Evolutionary conservation across 2,888 invertebrate genomes (phyloP).

Genomic region (Pantelozetes paolii): DNA sequence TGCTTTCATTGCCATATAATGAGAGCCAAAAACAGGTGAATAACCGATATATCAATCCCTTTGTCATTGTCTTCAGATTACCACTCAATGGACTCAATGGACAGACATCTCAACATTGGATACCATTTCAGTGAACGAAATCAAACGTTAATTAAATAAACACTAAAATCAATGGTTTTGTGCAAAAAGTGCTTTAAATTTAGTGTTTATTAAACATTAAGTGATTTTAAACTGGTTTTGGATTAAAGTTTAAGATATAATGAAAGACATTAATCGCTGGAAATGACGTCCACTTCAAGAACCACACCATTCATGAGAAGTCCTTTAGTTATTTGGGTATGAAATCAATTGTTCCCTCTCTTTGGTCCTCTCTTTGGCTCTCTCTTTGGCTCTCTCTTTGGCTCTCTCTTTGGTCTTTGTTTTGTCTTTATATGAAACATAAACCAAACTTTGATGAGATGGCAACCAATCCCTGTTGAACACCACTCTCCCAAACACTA

Average conservation of each 20-base stretch:
- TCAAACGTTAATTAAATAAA: background rate
- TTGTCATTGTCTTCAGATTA: background rate
- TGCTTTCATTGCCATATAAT: constrained; percentile 21
- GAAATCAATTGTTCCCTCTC: constrained; percentile 25
- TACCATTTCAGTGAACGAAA: background rate
- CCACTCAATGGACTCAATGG: background rate
- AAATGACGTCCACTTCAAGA: constrained; percentile 18
- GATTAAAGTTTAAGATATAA: constrained; percentile 24
- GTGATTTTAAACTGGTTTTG: constrained; percentile 10
- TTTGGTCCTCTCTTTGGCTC: background rate
- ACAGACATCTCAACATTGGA: background rate
- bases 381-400: too few relatives aligned
- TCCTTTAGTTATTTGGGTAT: constrained; percentile 45
- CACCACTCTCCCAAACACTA: background rate
- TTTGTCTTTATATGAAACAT: constrained; percentile 1
- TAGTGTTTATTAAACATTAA: constrained; percentile 7
- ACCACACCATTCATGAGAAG: constrained; percentile 44
- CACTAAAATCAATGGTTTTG: background rate
- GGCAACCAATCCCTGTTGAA: background rate
- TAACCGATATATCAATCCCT: background rate
- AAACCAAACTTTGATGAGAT: background rate
- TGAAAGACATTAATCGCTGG: background rate
- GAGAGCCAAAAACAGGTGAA: constrained; percentile 29
- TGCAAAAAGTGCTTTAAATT: background rate
- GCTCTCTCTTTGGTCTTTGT: too few relatives aligned